Base-by-base conservation (phyloP, 2,888 invertebrate species). In the Cantharis flavilabris region DNA sequence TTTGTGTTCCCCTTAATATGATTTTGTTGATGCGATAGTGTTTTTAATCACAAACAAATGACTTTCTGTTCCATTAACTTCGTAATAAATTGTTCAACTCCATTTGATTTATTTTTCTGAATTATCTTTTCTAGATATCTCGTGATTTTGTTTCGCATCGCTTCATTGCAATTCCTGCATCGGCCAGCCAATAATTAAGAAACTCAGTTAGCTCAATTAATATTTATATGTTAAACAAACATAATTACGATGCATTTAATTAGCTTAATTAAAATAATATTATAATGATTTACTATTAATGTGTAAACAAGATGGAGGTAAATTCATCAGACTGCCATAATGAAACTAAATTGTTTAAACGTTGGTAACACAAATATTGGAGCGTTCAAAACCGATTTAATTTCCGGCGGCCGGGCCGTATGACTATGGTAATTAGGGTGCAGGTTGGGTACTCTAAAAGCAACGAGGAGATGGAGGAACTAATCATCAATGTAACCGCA, bases 371-470 rank as follows among this genome's bases (percentile, higher is more conserved):
- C 87, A 87, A 86, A 86, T 86, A 86, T 86, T 86, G 85, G 84
- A 85, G 84, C 85, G 83, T 84, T 84, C 86, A 85, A 86, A 87
- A 87, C 86, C 87, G 87, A 86, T 87, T 87, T 86, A 86, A 87
- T 87, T 87, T 87, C 87, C 87, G 86, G 86, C 83, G 83, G 84
- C 84, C 84, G 85, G 83, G 85, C 86, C 86, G 86, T 86, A 87
- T 86, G 86, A 87, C 87, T 87, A 87, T 86, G 86, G 85, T 85
- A 86, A 91, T 90, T 90, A 90, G 89, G 89, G 87, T 87, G 86
- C 85, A 85, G 88, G 89, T 89, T 87, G 88, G 87, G 86, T 86
- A 84, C 82, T 78, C 81, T 78, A 82, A 88, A 84, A 83, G 83
- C 81, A 71, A 84, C 84, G 85, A 82, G 82, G 82, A 80, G 83